Percentiles rank a stretch among this genome's conserved stretches.
These are phyloP conservation scores for Alectoris magna DNA, from an alignment of 2,797 vertebrate species.

Conservation along the genomic window DNA sequence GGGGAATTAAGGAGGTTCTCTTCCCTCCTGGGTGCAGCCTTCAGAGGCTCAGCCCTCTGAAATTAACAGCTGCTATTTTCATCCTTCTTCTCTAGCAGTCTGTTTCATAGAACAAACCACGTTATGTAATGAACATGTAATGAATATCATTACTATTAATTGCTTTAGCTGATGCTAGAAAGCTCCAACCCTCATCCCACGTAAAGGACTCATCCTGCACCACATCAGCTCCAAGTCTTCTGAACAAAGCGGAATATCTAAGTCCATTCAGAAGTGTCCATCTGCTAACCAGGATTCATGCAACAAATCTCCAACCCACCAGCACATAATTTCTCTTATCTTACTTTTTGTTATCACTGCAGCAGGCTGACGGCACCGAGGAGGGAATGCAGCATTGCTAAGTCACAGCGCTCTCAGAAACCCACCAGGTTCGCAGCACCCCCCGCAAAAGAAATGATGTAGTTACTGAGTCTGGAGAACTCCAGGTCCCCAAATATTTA, in stretches of 20 bases:
- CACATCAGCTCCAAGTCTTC: constrained; percentile 42
- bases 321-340: background rate
- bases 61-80: constrained; percentile 72
- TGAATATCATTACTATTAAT: constrained; percentile 73
- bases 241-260: constrained; percentile 22
- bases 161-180: constrained; percentile 62
- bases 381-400: background rate
- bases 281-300: background rate
- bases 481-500: background rate
- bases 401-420: background rate
- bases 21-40: constrained; percentile 48
- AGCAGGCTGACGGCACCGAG: no score
- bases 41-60: constrained; percentile 57
- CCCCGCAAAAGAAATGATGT: background rate
- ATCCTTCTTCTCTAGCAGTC: constrained; percentile 47
- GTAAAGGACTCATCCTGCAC: constrained; percentile 44
- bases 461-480: background rate
- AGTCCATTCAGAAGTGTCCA: background rate
- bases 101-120: constrained; percentile 64
- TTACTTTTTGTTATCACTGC: background rate
- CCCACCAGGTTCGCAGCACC: background rate
- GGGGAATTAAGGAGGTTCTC: constrained; percentile 41
- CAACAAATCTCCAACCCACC: background rate
- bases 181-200: constrained; percentile 63
- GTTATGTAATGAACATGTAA: constrained; percentile 73